phyloP scores from a whole-genome alignment of 2,113 vertebrate species.

The Cebidichthys violaceus region DNA sequence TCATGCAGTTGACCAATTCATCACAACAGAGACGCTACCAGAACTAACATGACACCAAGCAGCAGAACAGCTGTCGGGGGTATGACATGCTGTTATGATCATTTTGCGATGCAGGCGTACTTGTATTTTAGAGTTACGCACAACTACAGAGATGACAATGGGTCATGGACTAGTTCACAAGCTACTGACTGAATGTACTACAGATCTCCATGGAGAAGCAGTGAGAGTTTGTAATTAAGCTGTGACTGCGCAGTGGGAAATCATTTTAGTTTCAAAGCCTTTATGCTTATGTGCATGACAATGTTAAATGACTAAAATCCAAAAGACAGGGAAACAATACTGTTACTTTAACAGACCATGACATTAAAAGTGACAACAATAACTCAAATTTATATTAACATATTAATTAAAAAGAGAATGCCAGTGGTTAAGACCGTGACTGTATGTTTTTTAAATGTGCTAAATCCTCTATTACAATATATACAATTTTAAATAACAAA shows the following conservation, averaged over 20 bases:
- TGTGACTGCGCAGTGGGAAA: constrained; percentile 5
- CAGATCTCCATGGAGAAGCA: neutral
- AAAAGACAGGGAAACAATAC: neutral
- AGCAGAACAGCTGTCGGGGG: neutral
- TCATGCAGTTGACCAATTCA: constrained; percentile 26
- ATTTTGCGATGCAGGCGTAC: constrained; percentile 1
- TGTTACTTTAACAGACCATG: constrained; percentile 9
- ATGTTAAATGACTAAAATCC: constrained; percentile 25
- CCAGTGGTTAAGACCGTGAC: constrained; percentile 1
- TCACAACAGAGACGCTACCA: constrained; percentile 11
- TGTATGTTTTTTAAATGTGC: neutral
- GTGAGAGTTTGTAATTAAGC: constrained; percentile 8
- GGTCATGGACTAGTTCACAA: constrained; percentile 30
- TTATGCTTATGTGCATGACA: neutral
- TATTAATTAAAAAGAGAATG: constrained; percentile 43
- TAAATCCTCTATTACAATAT: neutral
- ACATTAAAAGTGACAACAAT: constrained; percentile 5
- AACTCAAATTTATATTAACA: constrained; percentile 21
- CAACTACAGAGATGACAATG: constrained; percentile 13
- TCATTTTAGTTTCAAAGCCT: neutral
- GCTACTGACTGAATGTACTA: neutral
- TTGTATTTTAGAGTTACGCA: constrained; percentile 1
- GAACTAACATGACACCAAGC: constrained; percentile 10
- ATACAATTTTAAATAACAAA: neutral
- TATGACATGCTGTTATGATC: constrained; percentile 15